Conservation (phyloP, 2,888 invertebrate genomes). For the Dinocampus coccinellae region DNA sequence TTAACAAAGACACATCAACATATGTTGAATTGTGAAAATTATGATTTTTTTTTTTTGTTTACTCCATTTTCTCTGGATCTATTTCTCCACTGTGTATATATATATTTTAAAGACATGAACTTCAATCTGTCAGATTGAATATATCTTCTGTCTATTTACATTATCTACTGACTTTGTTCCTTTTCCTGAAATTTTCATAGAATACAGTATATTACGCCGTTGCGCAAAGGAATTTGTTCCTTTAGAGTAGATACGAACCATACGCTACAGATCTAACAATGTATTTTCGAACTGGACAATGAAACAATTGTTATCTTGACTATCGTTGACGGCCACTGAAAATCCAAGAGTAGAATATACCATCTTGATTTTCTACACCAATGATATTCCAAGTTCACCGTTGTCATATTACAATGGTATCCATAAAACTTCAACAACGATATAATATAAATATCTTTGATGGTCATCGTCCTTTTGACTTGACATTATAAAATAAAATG, state of each 20-base stretch:
- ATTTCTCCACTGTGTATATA: conserved; percentile 41
- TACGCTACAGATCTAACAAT: conserved; percentile 33
- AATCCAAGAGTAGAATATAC: conserved; percentile 29
- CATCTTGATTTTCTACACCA: conserved; percentile 40
- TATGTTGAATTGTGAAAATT: too few species aligned
- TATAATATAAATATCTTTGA: not conserved
- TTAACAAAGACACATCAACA: not conserved
- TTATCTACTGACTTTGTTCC: not conserved
- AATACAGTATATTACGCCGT: conserved; percentile 61
- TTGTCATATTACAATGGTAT: too few species aligned
- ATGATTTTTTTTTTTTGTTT: conserved; percentile 55
- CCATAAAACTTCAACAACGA: not conserved
- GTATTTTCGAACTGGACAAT: conserved; percentile 43
- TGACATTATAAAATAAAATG: not conserved
- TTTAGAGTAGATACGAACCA: conserved; percentile 32
- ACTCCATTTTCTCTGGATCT: conserved; percentile 45
- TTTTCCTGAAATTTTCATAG: conserved; percentile 21
- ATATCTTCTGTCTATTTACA: not conserved
- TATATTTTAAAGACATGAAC: too few species aligned
- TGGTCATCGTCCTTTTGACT: not conserved
- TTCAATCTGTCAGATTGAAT: not conserved
- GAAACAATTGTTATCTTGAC: conserved; percentile 36
- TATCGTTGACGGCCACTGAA: conserved; percentile 31
- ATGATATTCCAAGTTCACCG: conserved; percentile 14
- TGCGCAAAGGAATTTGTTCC: conserved; percentile 57